A percentile compares a stretch with the other conserved stretches of the same genome.
These are phyloP conservation scores for Sinotaia quadrata DNA, from an alignment of 2,888 invertebrate genomes.

Conservation along the genomic window DNA sequence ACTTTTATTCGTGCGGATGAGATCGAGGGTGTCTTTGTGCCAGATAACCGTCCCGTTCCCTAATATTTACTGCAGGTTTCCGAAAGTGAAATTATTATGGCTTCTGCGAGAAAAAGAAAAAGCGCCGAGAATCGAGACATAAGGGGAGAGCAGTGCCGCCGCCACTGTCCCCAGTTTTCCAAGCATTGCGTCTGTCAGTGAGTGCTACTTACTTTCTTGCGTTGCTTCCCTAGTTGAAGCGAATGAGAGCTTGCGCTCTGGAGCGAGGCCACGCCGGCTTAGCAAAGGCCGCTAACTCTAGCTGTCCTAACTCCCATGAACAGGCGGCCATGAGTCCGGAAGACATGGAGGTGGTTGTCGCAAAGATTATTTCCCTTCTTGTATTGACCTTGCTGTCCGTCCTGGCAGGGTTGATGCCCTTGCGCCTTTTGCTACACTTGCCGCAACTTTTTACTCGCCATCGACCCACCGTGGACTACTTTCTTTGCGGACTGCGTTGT, in stretches of 20 bases:
- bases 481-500: conserved; percentile 58
- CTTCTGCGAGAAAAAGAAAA: too few species aligned
- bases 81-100: too few species aligned
- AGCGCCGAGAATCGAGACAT: too few species aligned
- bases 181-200: too few species aligned
- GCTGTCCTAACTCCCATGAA: conserved; percentile 1
- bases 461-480: conserved; percentile 51
- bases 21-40: too few species aligned
- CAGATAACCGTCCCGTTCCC: too few species aligned
- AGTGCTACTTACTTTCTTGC: background rate
- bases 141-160: too few species aligned
- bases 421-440: conserved; percentile 52
- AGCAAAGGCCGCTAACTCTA: conserved; percentile 20
- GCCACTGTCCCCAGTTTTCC: too few species aligned
- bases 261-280: conserved; percentile 11
- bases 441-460: conserved; percentile 49
- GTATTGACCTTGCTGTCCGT: conserved; percentile 57
- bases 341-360: conserved; percentile 52
- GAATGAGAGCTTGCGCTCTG: conserved; percentile 8
- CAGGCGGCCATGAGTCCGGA: conserved; percentile 22
- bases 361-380: conserved; percentile 59
- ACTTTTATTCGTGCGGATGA: too few species aligned
- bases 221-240: background rate
- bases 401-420: conserved; percentile 56
- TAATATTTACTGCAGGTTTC: too few species aligned